Evolutionary conservation across 2,113 vertebrate species (phyloP).

Genomic region (Peromyscus leucopus): DNA sequence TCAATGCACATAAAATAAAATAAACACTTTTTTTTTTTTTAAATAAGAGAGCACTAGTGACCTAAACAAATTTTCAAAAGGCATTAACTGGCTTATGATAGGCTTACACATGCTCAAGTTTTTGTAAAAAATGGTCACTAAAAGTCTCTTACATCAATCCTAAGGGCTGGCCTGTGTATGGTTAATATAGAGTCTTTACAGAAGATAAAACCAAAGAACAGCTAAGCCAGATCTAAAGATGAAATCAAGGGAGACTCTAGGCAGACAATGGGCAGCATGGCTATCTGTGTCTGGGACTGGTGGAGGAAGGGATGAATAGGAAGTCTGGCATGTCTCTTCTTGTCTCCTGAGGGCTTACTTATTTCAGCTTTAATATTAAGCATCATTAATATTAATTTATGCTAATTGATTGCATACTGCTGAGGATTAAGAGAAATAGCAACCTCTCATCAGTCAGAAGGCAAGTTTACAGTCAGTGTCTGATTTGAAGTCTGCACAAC

Average conservation of each 20-base stretch:
- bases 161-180: background rate
- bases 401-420: background rate
- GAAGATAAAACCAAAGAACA: conserved; percentile 2
- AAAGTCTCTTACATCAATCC: background rate
- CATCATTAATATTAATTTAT: conserved; percentile 1
- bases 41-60: background rate
- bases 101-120: background rate
- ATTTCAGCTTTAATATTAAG: conserved; percentile 27
- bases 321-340: background rate
- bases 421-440: conserved; percentile 23
- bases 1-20: background rate
- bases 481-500: background rate
- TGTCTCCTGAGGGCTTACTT: background rate
- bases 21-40: background rate
- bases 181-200: conserved; percentile 19
- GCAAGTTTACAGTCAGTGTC: background rate
- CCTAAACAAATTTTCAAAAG: background rate
- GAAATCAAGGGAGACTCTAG: background rate
- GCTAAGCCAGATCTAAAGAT: background rate
- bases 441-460: background rate
- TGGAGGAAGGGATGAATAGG: background rate
- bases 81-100: background rate
- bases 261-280: background rate
- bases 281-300: background rate
- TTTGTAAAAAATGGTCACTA: background rate